Evolutionary conservation across 2,797 vertebrate species (phyloP).

Genomic region (Arrhamphus sclerolepis): DNA sequence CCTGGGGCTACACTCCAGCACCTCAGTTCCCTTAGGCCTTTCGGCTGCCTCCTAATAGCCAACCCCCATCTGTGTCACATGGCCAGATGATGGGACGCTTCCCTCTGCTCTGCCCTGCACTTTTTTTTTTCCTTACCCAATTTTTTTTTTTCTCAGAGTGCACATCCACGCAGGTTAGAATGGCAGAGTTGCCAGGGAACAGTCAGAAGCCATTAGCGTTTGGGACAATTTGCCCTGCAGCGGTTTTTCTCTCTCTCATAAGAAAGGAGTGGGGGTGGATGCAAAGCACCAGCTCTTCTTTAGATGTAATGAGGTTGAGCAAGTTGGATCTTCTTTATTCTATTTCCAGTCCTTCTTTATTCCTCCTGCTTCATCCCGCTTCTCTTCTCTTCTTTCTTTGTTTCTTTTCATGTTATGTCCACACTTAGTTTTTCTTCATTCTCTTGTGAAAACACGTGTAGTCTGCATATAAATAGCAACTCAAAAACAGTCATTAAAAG

Average conservation of each 20-base stretch:
- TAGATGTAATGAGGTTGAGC: conserved; percentile 87
- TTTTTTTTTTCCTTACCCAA: conserved; percentile 53
- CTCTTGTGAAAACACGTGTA: conserved; percentile 19
- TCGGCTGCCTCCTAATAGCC: conserved; percentile 97
- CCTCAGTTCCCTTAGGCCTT: conserved; percentile 98
- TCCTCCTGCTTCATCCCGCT: conserved; percentile 28
- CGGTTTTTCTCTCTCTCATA: conserved; percentile 92
- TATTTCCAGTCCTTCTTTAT: conserved; percentile 60
- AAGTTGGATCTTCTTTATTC: conserved; percentile 79
- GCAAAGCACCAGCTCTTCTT: conserved; percentile 80
- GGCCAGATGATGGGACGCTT: conserved; percentile 97
- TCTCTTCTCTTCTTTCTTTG: conserved; percentile 24
- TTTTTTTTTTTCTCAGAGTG: conserved; percentile 90
- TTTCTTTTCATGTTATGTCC: conserved; percentile 47
- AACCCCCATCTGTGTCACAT: conserved; percentile 99
- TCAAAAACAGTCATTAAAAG: conserved; percentile 20
- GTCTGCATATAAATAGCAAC: conserved; percentile 7
- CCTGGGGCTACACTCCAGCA: conserved; percentile 97
- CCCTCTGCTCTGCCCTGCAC: conserved; percentile 82
- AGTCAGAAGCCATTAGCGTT: conserved; percentile 99
- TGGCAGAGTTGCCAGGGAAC: conserved; percentile 99
- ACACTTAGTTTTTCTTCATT: conserved; percentile 37
- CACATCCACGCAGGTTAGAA: conserved; percentile 98
- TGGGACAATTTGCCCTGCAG: conserved; percentile 99
- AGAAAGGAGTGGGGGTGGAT: conserved; percentile 85